A percentile compares a stretch with the other conserved stretches of the same genome.
Evolutionary conservation across 2,888 invertebrate genomes (phyloP).

Genomic region (Lasioglossum morio): DNA sequence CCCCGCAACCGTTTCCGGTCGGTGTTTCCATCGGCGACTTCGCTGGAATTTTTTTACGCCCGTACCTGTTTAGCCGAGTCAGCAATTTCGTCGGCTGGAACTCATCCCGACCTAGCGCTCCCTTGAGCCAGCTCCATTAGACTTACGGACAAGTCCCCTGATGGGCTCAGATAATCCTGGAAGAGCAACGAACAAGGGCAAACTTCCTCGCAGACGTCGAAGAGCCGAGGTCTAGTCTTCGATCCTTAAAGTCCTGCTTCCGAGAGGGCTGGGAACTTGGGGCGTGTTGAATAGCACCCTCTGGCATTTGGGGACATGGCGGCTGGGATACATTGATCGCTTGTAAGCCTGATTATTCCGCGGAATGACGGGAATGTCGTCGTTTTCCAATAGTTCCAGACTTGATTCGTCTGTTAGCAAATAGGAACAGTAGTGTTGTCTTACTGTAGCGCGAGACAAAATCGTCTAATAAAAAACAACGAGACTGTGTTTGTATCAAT

Average conservation of each 20-base stretch:
- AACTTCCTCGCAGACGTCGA: not conserved
- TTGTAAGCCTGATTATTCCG: not conserved
- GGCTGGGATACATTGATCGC: not conserved
- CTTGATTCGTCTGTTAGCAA: not conserved
- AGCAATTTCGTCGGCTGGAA: not conserved
- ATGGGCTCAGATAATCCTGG: slow-evolving; percentile 1
- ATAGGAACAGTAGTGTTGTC: not conserved
- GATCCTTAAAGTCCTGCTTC: not conserved
- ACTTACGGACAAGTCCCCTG: not conserved
- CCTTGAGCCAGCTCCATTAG: not conserved
- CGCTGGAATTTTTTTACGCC: not conserved
- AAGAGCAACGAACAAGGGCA: not conserved
- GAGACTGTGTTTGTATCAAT: not conserved
- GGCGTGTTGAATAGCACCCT: not conserved
- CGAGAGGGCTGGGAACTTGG: not conserved
- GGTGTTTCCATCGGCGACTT: not conserved
- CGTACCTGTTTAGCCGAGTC: not conserved
- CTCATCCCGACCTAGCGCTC: not conserved
- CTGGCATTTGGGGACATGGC: not conserved
- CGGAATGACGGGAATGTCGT: not conserved
- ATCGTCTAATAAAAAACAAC: not conserved
- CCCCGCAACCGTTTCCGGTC: not conserved
- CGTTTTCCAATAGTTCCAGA: not conserved
- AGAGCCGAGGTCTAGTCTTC: not conserved
- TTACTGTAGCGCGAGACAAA: not conserved